Evolutionary conservation across 2,113 vertebrate species (phyloP).

Genomic region (Abramis brama): DNA sequence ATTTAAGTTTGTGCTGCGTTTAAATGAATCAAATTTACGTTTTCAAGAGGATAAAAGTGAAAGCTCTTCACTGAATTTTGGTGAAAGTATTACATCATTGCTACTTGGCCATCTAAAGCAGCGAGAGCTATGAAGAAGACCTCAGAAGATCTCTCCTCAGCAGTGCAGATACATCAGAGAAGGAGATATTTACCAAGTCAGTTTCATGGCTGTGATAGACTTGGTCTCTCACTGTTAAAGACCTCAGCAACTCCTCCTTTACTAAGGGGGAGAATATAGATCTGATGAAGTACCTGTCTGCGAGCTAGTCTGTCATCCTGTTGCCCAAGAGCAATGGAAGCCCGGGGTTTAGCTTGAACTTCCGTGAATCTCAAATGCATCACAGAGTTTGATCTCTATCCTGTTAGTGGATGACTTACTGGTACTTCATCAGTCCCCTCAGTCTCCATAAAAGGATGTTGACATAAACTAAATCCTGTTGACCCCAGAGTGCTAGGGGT

Average conservation of each 20-base stretch:
- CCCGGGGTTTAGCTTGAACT: constrained; percentile 17
- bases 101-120: neutral
- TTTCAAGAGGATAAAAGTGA: neutral
- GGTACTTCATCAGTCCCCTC: constrained; percentile 10
- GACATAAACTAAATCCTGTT: constrained; percentile 27
- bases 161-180: constrained; percentile 17
- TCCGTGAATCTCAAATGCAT: constrained; percentile 21
- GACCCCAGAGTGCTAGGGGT: constrained; percentile 5
- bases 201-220: constrained; percentile 22
- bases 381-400: constrained; percentile 30
- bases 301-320: constrained; percentile 10
- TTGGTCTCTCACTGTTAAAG: constrained; percentile 27
- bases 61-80: neutral
- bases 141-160: neutral
- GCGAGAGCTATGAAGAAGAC: neutral
- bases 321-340: constrained; percentile 7
- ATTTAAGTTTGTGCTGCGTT: neutral
- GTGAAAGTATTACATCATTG: constrained; percentile 1
- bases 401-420: constrained; percentile 20
- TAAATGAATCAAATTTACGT: neutral
- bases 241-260: constrained; percentile 11
- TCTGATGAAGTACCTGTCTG: constrained; percentile 15
- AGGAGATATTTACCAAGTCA: constrained; percentile 1
- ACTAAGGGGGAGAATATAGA: constrained; percentile 15
- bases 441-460: constrained; percentile 11